phyloP scores from a whole-genome alignment of 2,113 vertebrate species.

The Rousettus leschenaultii region DNA sequence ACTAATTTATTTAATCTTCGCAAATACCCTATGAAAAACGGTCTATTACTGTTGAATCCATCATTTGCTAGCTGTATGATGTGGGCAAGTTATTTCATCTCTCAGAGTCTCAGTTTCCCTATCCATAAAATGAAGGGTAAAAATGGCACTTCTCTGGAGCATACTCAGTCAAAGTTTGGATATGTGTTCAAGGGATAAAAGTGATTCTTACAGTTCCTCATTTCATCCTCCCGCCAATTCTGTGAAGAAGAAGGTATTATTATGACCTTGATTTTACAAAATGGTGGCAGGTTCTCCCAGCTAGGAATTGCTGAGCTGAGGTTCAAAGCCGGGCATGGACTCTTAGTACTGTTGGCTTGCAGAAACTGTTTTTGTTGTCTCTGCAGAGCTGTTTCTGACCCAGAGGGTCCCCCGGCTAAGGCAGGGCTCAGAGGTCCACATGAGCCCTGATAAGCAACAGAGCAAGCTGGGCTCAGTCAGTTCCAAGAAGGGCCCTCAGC shows the following conservation, averaged over 20 bases:
- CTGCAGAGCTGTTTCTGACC: not conserved
- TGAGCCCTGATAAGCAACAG: accelerated
- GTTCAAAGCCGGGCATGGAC: not conserved
- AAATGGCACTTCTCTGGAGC: not conserved
- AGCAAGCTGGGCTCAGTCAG: not conserved
- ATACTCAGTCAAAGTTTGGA: not conserved
- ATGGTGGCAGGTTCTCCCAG: not conserved
- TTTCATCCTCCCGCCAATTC: not conserved
- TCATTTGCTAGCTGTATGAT: not conserved
- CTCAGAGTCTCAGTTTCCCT: not conserved
- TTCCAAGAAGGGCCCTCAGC: not conserved
- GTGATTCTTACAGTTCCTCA: not conserved
- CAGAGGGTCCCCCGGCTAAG: not conserved
- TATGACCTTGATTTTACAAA: not conserved
- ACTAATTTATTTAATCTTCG: not conserved
- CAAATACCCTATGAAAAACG: not conserved
- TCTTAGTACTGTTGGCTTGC: not conserved
- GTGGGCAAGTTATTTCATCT: not conserved
- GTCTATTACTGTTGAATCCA: not conserved
- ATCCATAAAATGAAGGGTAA: not conserved
- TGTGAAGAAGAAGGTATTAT: not conserved
- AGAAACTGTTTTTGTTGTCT: not conserved
- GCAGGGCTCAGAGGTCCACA: not conserved
- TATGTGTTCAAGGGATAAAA: not conserved
- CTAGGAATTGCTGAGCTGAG: not conserved